phyloP scores from a whole-genome alignment of 2,888 invertebrate species.

The Ypsolopha sequella region DNA sequence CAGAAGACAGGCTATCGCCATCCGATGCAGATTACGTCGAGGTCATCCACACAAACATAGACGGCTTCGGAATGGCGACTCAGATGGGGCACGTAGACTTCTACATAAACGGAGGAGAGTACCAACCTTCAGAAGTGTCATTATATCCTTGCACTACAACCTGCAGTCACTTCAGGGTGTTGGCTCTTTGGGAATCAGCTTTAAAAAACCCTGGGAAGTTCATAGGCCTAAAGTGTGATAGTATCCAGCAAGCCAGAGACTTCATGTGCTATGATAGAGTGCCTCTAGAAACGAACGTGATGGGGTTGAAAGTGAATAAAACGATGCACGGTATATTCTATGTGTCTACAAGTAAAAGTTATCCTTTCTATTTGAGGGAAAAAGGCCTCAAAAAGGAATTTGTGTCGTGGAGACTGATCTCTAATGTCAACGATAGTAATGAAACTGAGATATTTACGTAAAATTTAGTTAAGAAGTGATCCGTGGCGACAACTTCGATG shows the following conservation, averaged over 20 bases:
- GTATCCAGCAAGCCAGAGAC: conserved; percentile 49
- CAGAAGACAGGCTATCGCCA: conserved; percentile 34
- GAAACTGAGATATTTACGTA: conserved; percentile 43
- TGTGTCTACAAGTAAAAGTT: conserved; percentile 37
- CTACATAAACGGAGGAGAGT: conserved; percentile 58
- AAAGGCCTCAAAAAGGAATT: conserved; percentile 42
- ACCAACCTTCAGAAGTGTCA: conserved; percentile 45
- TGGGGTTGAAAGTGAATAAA: conserved; percentile 36
- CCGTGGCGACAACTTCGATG: too few species aligned
- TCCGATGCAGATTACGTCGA: conserved; percentile 54
- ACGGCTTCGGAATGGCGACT: conserved; percentile 55
- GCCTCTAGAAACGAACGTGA: conserved; percentile 33
- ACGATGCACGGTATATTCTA: conserved; percentile 44
- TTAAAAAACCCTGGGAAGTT: conserved; percentile 44
- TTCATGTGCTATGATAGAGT: conserved; percentile 32
- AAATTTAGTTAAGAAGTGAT: too few species aligned
- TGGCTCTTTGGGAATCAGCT: conserved; percentile 41
- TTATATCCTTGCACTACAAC: conserved; percentile 44
- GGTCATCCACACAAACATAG: conserved; percentile 58
- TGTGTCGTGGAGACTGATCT: conserved; percentile 40
- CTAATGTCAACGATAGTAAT: conserved; percentile 40
- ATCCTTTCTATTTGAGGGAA: conserved; percentile 45
- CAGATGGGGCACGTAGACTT: conserved; percentile 56
- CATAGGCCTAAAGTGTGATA: conserved; percentile 40
- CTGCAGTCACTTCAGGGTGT: conserved; percentile 53